These are phyloP conservation scores for Eilema sororculum DNA, from an alignment of 2,888 invertebrate species.

Conservation along the genomic window DNA sequence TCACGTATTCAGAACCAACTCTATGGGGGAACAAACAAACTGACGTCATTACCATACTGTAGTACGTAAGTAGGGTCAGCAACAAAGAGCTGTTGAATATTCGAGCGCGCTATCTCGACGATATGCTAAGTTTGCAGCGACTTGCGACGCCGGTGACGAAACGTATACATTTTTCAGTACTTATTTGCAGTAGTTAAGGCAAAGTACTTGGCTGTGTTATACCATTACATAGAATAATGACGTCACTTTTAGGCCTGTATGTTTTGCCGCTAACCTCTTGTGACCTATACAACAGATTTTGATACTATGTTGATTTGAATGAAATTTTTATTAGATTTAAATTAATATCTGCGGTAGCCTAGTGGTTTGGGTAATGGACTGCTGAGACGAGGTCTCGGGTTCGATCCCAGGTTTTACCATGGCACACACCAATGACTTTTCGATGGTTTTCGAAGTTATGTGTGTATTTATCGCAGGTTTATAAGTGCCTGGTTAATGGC, in stretches of 20 bases:
- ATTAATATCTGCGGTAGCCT: too few species aligned
- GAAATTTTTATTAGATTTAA: too few species aligned
- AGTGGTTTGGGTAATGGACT: too few species aligned
- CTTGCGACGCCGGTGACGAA: conserved; percentile 56
- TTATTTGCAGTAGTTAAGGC: neutral
- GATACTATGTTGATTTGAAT: neutral
- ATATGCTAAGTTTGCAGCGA: conserved; percentile 74
- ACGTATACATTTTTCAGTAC: conserved; percentile 59
- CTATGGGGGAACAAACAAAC: conserved; percentile 54
- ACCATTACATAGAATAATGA: neutral
- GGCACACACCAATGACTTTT: too few species aligned
- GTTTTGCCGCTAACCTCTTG: neutral
- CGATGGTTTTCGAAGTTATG: too few species aligned
- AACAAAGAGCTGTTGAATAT: conserved; percentile 84
- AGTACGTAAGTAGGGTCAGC: conserved; percentile 79
- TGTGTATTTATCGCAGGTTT: too few species aligned
- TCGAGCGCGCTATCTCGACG: conserved; percentile 77
- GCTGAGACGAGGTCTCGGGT: too few species aligned
- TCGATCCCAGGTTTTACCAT: too few species aligned
- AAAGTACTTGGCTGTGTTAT: neutral
- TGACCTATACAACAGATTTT: neutral
- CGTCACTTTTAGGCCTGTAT: neutral
- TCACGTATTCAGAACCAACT: conserved; percentile 50
- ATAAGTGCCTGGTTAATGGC: too few species aligned
- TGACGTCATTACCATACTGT: conserved; percentile 74